Evolutionary conservation across 1,140 invertebrate genomes (phyloP), one percentile per base, ranked within the genome.

Genomic region (Aphaenogaster floridana): DNA sequence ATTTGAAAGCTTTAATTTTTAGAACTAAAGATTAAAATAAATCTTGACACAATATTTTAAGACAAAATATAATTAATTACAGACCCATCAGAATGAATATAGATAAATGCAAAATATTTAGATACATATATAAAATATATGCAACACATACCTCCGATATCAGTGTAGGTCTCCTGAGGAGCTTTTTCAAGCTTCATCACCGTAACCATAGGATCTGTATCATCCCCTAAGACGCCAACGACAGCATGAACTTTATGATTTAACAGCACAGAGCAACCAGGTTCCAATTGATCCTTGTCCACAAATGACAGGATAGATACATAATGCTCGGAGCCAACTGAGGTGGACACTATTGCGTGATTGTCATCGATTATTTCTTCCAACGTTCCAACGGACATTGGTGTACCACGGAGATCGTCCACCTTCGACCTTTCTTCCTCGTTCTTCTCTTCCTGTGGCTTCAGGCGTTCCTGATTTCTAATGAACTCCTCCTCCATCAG

Each of bases 341-440:
- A 99, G 8, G 99, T 99, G 0, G 99, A 99, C 2, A 99, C 99
- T 94, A 99, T 99, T 11, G 99, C 99, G 96, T 99, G 99, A 96
- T 99, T 99, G 95, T 99, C 99, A 96, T 99, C 99, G 91, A 99
- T 99, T 63, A 99, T 99, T 96, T 99, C 99, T 95, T 99, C 99
- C 78, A 99, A 96, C 88, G 98, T 99, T n/a, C 99, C 99, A 48
- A 99, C 99, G 45, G 99, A 99, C 99, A 99, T 99, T 3, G 99
- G 99, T 48, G 99, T 99, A 77, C 99, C 99, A 95, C 99, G 96
- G 39, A 99, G 96, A 95, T 99, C 99, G 97, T 99, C 99, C 7
- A 99, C 99, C 95, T 99, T 99, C 6, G 98, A 98, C 86, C 98
- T 97, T 95, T 99, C 99, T 95, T 99, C 99, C 96, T 99, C 99